phyloP scores from a whole-genome alignment of 1,140 invertebrate genomes.

The Aleiodes sp. region DNA sequence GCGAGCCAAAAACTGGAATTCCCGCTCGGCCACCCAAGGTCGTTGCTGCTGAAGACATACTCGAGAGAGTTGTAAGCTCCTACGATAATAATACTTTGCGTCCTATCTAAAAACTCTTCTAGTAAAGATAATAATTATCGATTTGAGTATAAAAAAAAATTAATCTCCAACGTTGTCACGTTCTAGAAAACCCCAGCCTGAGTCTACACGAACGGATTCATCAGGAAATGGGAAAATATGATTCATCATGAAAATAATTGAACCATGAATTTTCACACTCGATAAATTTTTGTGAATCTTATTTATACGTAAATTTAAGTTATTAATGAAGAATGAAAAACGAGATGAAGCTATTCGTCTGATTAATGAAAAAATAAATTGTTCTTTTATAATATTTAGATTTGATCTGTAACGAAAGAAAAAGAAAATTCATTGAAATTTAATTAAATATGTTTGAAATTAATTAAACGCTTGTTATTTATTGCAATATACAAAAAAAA shows the following conservation, averaged over 20 bases:
- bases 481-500: too few relatives aligned
- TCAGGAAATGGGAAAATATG: background rate
- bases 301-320: slow-evolving; percentile 18
- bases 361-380: background rate
- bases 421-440: too few relatives aligned
- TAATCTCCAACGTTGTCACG: slow-evolving; percentile 11
- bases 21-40: slow-evolving; percentile 72
- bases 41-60: slow-evolving; percentile 73
- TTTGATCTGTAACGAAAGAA: too few relatives aligned
- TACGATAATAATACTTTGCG: slow-evolving; percentile 7
- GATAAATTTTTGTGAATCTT: slow-evolving; percentile 17
- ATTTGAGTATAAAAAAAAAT: background rate
- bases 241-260: background rate
- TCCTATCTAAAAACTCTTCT: slow-evolving; percentile 13
- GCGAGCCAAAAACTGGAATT: slow-evolving; percentile 72
- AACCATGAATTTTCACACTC: background rate
- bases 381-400: too few relatives aligned
- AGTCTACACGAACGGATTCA: background rate
- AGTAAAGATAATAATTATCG: background rate
- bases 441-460: background rate
- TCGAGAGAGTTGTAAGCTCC: slow-evolving; percentile 58
- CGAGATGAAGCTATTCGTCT: background rate
- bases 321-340: background rate
- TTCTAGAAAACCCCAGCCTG: slow-evolving; percentile 58
- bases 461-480: too few relatives aligned